These are phyloP conservation scores for Ophiodon elongatus DNA, from an alignment of 2,113 vertebrate species.

Conservation along the genomic window DNA sequence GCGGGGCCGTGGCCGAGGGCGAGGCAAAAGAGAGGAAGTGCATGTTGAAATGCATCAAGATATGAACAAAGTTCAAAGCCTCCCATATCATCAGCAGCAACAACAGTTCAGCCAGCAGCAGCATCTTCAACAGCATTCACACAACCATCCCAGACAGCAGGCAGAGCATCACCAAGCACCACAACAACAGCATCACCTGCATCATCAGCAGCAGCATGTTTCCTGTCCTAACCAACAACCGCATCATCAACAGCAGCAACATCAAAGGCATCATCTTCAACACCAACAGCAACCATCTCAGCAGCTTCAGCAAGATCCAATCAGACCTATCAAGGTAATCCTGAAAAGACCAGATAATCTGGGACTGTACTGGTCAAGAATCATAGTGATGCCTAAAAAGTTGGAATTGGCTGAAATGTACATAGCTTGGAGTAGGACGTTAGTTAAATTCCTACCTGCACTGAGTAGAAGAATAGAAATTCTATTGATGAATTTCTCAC, in stretches of 20 bases:
- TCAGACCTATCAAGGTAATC: conserved; percentile 82
- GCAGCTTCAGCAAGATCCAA: conserved; percentile 71
- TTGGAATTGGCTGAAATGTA: not conserved
- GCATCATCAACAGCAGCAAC: conserved; percentile 72
- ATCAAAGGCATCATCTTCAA: conserved; percentile 60
- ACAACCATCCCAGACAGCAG: conserved; percentile 62
- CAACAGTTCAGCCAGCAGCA: conserved; percentile 74
- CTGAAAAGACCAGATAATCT: not conserved
- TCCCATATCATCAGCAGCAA: conserved; percentile 71
- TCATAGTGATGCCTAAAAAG: not conserved
- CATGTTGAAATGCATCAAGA: conserved; percentile 78
- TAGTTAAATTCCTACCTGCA: not conserved
- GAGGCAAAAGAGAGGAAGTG: conserved; percentile 78
- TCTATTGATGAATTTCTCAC: not conserved
- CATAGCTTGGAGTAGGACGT: not conserved
- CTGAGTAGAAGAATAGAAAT: not conserved
- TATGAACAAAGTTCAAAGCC: conserved; percentile 76
- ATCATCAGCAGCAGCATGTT: conserved; percentile 69
- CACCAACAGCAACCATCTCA: conserved; percentile 45
- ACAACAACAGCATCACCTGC: conserved; percentile 73
- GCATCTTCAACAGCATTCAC: conserved; percentile 71
- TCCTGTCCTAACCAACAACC: conserved; percentile 56
- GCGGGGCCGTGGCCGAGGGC: conserved; percentile 78
- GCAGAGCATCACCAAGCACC: conserved; percentile 64
- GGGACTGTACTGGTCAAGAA: not conserved